Conservation (phyloP, 2,797 vertebrate genomes). For the Chelmon rostratus region DNA sequence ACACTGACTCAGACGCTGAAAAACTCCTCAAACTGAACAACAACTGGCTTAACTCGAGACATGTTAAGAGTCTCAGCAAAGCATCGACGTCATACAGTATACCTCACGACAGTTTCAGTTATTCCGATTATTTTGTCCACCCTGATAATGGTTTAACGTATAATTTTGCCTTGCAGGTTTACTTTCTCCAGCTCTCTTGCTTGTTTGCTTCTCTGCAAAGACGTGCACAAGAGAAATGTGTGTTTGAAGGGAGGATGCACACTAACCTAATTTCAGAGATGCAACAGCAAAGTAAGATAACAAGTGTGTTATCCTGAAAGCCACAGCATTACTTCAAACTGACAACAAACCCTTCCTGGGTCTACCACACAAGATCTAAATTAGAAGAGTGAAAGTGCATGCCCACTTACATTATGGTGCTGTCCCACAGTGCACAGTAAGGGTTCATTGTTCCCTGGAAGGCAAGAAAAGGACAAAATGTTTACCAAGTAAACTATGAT, state of each 20-base stretch:
- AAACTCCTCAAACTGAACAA: neutral
- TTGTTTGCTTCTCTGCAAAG: conserved; percentile 13
- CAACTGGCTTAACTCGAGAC: neutral
- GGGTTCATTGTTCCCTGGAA: conserved; percentile 96
- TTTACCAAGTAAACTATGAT: conserved; percentile 46
- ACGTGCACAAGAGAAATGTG: neutral
- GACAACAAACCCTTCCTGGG: neutral
- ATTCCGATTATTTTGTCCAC: neutral
- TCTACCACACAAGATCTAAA: neutral
- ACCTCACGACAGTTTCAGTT: neutral
- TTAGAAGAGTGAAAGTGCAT: conserved; percentile 19
- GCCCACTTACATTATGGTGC: conserved; percentile 93
- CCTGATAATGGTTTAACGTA: neutral
- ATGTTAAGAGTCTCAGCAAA: neutral
- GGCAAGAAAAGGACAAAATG: conserved; percentile 67
- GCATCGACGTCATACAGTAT: neutral
- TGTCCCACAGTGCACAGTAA: conserved; percentile 98
- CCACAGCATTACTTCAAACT: too few relatives aligned
- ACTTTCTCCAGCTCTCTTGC: neutral
- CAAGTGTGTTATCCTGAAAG: neutral
- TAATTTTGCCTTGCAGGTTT: neutral
- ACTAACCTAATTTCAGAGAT: conserved; percentile 3
- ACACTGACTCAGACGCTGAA: neutral
- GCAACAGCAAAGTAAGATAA: neutral
- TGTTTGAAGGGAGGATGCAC: neutral